These are phyloP conservation scores for Craseonycteris thonglongyai DNA, from an alignment of 2,113 vertebrate species.

Conservation along the genomic window DNA sequence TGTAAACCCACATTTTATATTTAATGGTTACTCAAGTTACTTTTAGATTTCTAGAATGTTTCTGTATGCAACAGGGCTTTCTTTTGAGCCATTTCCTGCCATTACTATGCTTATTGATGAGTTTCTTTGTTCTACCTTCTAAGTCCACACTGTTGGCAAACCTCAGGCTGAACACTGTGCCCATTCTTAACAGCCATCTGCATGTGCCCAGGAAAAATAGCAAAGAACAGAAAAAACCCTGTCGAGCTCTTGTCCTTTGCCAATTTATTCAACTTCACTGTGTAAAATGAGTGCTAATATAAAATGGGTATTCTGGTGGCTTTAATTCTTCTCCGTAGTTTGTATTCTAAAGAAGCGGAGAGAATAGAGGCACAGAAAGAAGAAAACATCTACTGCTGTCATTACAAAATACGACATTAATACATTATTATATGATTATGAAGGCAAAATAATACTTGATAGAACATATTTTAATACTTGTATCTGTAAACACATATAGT, in stretches of 20 bases:
- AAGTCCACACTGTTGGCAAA: constrained; percentile 67
- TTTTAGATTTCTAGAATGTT: constrained; percentile 34
- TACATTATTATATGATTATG: neutral
- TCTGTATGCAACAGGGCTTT: constrained; percentile 43
- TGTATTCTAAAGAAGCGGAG: constrained; percentile 50
- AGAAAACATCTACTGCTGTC: constrained; percentile 1
- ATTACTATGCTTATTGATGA: constrained; percentile 57
- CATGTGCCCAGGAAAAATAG: constrained; percentile 62
- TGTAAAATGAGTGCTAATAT: constrained; percentile 58
- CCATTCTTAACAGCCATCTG: constrained; percentile 73
- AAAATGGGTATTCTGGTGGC: constrained; percentile 66
- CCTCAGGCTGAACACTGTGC: constrained; percentile 57
- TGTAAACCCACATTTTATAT: constrained; percentile 29
- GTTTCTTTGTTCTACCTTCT: constrained; percentile 66
- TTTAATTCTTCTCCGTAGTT: constrained; percentile 35
- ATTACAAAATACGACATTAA: neutral
- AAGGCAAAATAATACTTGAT: neutral
- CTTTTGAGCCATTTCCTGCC: constrained; percentile 64
- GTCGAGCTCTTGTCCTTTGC: constrained; percentile 64
- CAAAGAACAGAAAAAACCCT: constrained; percentile 70
- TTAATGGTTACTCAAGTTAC: constrained; percentile 34
- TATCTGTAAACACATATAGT: neutral
- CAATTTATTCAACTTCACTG: constrained; percentile 56
- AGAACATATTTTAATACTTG: neutral
- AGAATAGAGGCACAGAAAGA: constrained; percentile 42